These are phyloP conservation scores for Trichonephila clavipes DNA, from an alignment of 1,140 invertebrate species.

Conservation along the genomic window DNA sequence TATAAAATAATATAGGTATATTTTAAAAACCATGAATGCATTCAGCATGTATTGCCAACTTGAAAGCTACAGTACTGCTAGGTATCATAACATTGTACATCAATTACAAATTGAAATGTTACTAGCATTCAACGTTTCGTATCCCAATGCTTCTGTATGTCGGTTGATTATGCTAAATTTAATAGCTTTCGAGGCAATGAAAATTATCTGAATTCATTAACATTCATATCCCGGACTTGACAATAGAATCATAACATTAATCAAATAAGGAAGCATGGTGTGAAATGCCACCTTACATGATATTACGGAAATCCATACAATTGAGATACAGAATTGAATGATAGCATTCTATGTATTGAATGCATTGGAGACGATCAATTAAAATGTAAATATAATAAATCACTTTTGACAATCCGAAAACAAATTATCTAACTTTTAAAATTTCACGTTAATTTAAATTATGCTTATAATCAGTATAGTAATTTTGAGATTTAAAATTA, in stretches of 20 bases:
- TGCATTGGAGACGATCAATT: not conserved
- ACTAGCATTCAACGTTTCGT: not conserved
- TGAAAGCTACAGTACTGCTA: no score
- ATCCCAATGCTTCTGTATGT: not conserved
- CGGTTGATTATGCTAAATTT: not conserved
- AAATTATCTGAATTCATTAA: not conserved
- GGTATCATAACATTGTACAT: no score
- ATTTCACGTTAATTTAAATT: no score
- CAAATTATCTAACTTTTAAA: no score
- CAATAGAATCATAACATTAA: not conserved
- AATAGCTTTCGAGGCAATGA: not conserved
- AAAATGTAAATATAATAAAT: no score
- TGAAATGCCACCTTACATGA: not conserved
- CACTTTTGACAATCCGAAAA: no score
- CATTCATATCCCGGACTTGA: not conserved
- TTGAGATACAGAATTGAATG: not conserved
- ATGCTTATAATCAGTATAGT: no score
- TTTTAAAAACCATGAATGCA: no score
- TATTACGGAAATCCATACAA: not conserved
- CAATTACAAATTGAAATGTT: not conserved
- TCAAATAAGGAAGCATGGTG: not conserved
- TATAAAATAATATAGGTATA: no score
- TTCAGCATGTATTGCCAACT: no score
- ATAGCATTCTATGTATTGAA: not conserved
- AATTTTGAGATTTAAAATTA: no score